A percentile compares a stretch with the other conserved stretches of the same genome.
Evolutionary conservation across 1,140 invertebrate genomes (phyloP).

Genomic region (Drosophila tropicalis): DNA sequence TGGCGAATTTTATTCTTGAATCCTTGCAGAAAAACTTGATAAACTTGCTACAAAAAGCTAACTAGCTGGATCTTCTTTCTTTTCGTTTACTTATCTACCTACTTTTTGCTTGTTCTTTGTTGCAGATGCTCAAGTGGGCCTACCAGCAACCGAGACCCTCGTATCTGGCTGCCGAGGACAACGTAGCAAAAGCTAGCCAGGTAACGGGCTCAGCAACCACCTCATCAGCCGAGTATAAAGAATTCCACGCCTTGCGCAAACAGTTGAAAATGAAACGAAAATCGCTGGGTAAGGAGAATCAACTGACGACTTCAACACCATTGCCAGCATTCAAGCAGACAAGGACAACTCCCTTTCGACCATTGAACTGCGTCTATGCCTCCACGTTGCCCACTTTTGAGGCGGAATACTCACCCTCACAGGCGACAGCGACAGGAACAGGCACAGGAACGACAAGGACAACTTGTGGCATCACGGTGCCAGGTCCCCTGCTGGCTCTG

Average conservation of each 20-base stretch:
- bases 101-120: neutral
- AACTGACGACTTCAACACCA: slow-evolving; percentile 72
- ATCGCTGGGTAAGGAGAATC: slow-evolving; percentile 73
- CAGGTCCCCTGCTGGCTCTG: slow-evolving; percentile 72
- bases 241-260: slow-evolving; percentile 42
- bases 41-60: slow-evolving; percentile 39
- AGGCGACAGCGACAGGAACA: neutral
- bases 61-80: slow-evolving; percentile 35
- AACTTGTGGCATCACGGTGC: slow-evolving; percentile 57
- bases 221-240: slow-evolving; percentile 37
- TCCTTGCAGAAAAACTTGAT: slow-evolving; percentile 47
- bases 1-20: slow-evolving; percentile 17
- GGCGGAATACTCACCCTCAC: slow-evolving; percentile 71
- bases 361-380: slow-evolving; percentile 34
- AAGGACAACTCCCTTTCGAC: slow-evolving; percentile 12
- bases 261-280: slow-evolving; percentile 47
- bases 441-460: neutral
- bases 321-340: slow-evolving; percentile 43
- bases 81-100: slow-evolving; percentile 39
- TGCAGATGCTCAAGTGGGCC: slow-evolving; percentile 80
- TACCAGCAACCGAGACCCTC: slow-evolving; percentile 74
- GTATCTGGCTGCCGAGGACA: slow-evolving; percentile 52
- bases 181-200: slow-evolving; percentile 23
- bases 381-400: slow-evolving; percentile 68
- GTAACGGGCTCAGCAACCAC: slow-evolving; percentile 5